Base-by-base conservation (phyloP, 1,140 invertebrate species). In the Tyrophagus putrescentiae region DNA sequence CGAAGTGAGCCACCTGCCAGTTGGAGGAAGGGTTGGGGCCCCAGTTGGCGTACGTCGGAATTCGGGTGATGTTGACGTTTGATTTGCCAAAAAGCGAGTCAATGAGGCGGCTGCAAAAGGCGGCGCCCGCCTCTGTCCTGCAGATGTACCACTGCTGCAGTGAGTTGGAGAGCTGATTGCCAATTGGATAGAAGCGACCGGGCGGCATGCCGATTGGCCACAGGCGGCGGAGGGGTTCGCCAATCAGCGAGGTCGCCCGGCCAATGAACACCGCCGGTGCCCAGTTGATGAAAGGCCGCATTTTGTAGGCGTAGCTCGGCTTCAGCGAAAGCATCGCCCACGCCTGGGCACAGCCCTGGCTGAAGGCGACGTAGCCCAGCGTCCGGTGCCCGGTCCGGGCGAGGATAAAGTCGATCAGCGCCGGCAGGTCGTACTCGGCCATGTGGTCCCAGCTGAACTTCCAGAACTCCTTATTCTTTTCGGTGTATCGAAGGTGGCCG, bases 1-100 rank as follows among this genome's bases (percentile, higher is more conserved):
- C 73, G 65, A 68, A 78, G 64, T 78, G 76, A 18, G 84, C 72
- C 7, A 91, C 67, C 66, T 87, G 87, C 67, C 80, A 80, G 0
- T 80, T 78, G 0, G 87, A 85, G 0, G 86, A 78, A 5, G 88
- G 89, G 1, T 85, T 84, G 3, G 90, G 90, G 3, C 80, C 80
- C 69, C 94, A 84, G 13, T 79, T 78, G 1, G 84, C 69, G 66
- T 88, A 83, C 0, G 84, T 77, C 0, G 84, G 82, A 0, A 88
- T 61, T 67, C 82, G 73, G 27, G 80, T 82, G 81, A 84, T 34
- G 44, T 65, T 64, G 25, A 16, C 23, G 48, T 28, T 52, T 29
- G 23, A 3, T 21, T 3, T 16, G n/a, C 27, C 48, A 25, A 39
- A 39, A 21, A 39, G 21, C 21, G 13, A 3, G 31, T 52, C 13